Evolutionary conservation across 2,888 invertebrate genomes (phyloP).

Genomic region (Cryptophagus acutangulus): DNA sequence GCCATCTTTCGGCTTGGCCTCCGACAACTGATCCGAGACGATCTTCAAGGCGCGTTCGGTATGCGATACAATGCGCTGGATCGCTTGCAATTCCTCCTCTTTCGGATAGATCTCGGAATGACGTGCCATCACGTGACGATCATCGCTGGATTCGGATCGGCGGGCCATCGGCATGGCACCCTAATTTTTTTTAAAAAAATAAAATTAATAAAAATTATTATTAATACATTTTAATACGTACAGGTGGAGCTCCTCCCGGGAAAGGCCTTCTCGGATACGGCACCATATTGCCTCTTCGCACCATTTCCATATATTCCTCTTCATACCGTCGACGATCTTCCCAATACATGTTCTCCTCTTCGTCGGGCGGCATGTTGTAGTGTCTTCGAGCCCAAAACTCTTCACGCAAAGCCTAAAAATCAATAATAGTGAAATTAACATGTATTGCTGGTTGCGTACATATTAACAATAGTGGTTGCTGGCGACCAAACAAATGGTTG

Average conservation of each 20-base stretch:
- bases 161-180: slow-evolving; percentile 57
- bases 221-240: slow-evolving; percentile 32
- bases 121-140: slow-evolving; percentile 89
- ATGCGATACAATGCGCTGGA: slow-evolving; percentile 88
- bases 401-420: slow-evolving; percentile 56
- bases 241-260: slow-evolving; percentile 48
- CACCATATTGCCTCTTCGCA: slow-evolving; percentile 60
- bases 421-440: slow-evolving; percentile 5
- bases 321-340: slow-evolving; percentile 75
- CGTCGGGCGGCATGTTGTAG: slow-evolving; percentile 62
- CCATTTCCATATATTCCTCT: slow-evolving; percentile 71
- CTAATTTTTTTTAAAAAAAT: slow-evolving; percentile 34
- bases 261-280: slow-evolving; percentile 48
- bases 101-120: slow-evolving; percentile 92
- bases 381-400: slow-evolving; percentile 65
- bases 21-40: slow-evolving; percentile 85
- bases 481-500: no score
- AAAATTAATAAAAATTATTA: slow-evolving; percentile 4
- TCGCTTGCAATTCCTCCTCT: slow-evolving; percentile 81
- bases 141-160: slow-evolving; percentile 89
- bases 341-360: slow-evolving; percentile 83
- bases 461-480: slow-evolving; percentile 1
- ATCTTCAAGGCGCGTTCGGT: slow-evolving; percentile 92
- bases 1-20: slow-evolving; percentile 46
- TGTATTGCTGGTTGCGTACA: no score